Conservation (phyloP, 1,140 invertebrate species). For the Chrysoperla carnea region DNA sequence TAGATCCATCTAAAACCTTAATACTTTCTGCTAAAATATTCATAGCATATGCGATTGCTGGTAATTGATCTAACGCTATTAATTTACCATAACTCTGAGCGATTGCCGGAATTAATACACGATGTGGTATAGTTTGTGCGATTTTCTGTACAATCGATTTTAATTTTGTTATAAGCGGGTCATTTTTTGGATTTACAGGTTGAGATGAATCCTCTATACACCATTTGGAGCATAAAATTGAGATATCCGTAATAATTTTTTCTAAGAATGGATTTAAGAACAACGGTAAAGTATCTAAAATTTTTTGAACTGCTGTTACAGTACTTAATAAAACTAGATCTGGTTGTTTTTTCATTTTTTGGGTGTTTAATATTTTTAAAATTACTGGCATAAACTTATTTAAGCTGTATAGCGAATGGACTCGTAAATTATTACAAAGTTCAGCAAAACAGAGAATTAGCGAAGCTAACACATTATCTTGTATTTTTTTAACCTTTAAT, state of each 20-base stretch:
- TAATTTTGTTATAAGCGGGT: slow-evolving; percentile 34
- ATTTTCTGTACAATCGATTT: slow-evolving; percentile 45
- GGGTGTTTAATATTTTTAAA: slow-evolving; percentile 36
- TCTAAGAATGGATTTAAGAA: slow-evolving; percentile 73
- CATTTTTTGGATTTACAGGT: slow-evolving; percentile 27
- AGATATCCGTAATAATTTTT: slow-evolving; percentile 48
- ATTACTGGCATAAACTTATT: slow-evolving; percentile 65
- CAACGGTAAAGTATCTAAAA: slow-evolving; percentile 58
- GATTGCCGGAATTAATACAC: slow-evolving; percentile 60
- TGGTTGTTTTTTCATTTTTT: slow-evolving; percentile 24
- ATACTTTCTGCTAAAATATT: slow-evolving; percentile 54
- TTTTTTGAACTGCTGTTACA: slow-evolving; percentile 58
- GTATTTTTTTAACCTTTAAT: slow-evolving; percentile 36
- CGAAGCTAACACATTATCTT: slow-evolving; percentile 45
- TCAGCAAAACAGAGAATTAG: slow-evolving; percentile 67
- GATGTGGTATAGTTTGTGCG: slow-evolving; percentile 42
- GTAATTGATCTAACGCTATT: slow-evolving; percentile 33
- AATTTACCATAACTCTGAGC: slow-evolving; percentile 44
- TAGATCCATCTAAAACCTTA: slow-evolving; percentile 29
- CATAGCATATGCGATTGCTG: slow-evolving; percentile 51
- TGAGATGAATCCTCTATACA: slow-evolving; percentile 6
- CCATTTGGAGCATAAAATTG: slow-evolving; percentile 34
- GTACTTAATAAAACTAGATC: slow-evolving; percentile 20
- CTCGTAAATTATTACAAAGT: slow-evolving; percentile 50
- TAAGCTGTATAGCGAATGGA: slow-evolving; percentile 49